Percentiles rank a stretch among this genome's conserved stretches.
These are phyloP conservation scores for Ictalurus furcatus DNA, from an alignment of 2,113 vertebrate genomes.

Conservation along the genomic window DNA sequence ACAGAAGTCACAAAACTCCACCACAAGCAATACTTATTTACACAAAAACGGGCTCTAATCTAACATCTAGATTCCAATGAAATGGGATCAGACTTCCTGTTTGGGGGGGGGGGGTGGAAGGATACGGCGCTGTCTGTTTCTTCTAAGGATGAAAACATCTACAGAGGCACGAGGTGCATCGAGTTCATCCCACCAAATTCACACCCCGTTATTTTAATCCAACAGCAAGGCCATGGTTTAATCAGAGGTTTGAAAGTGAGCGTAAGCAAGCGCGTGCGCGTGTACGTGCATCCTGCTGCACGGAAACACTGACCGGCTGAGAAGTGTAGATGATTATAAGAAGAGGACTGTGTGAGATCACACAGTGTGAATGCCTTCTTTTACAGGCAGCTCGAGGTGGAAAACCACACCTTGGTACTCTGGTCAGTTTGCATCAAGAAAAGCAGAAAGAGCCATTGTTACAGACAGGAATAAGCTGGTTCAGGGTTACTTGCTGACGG, in stretches of 20 bases:
- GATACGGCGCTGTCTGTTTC: not conserved
- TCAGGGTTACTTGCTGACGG: not conserved
- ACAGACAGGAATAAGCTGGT: not conserved
- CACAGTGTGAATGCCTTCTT: not conserved
- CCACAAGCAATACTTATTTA: not conserved
- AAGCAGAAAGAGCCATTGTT: slow-evolving; percentile 7
- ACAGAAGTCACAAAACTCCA: not conserved
- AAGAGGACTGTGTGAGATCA: slow-evolving; percentile 17
- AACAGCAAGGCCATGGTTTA: not conserved
- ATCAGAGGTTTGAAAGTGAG: not conserved
- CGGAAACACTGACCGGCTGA: slow-evolving; percentile 13
- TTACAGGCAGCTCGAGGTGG: not conserved
- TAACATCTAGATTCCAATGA: slow-evolving; percentile 25
- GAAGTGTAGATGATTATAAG: not conserved
- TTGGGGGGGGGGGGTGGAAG: not conserved
- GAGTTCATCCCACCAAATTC: not conserved
- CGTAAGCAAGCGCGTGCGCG: not conserved
- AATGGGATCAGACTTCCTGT: slow-evolving; percentile 9
- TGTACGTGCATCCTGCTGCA: not conserved
- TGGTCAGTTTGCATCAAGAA: not conserved
- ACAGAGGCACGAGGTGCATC: no score
- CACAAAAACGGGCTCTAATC: slow-evolving; percentile 17
- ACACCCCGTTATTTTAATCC: not conserved
- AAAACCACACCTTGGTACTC: slow-evolving; percentile 15
- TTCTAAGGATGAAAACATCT: not conserved